These are phyloP conservation scores for Ptychochromis oligacanthus DNA, from an alignment of 2,113 vertebrate genomes.

Conservation along the genomic window DNA sequence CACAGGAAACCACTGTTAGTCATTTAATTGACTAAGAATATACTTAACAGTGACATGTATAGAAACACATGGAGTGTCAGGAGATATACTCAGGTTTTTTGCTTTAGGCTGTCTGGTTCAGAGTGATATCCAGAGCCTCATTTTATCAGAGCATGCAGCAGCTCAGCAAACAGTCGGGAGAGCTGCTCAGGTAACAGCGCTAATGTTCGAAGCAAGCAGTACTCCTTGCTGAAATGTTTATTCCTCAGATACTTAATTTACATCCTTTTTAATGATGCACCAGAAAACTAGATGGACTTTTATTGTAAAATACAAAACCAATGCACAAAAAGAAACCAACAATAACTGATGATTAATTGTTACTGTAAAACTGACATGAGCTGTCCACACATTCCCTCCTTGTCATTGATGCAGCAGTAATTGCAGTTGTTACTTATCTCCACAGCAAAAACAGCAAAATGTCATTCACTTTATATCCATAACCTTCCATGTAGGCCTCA, in stretches of 20 bases:
- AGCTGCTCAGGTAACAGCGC: background rate
- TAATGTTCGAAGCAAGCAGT: background rate
- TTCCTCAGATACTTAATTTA: background rate
- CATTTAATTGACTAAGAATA: background rate
- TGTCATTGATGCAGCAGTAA: slow-evolving; percentile 53
- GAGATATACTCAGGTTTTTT: background rate
- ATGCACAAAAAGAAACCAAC: background rate
- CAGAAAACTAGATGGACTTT: background rate
- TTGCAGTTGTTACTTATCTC: slow-evolving; percentile 56
- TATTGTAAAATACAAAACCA: background rate
- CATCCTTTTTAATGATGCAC: background rate
- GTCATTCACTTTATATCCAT: slow-evolving; percentile 63
- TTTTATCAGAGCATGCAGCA: background rate
- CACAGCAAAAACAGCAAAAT: slow-evolving; percentile 44
- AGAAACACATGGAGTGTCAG: background rate
- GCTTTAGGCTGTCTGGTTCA: background rate
- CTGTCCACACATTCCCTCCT: no score
- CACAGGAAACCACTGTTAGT: background rate
- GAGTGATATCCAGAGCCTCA: background rate
- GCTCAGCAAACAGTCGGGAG: background rate
- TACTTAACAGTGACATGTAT: background rate
- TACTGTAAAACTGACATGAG: background rate
- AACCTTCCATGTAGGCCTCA: slow-evolving; percentile 70
- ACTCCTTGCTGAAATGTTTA: background rate
- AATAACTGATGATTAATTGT: background rate